Percentiles rank a stretch among this genome's conserved stretches.
Conservation (phyloP, 2,888 invertebrate genomes). For the Zygogramma bicolorata region DNA sequence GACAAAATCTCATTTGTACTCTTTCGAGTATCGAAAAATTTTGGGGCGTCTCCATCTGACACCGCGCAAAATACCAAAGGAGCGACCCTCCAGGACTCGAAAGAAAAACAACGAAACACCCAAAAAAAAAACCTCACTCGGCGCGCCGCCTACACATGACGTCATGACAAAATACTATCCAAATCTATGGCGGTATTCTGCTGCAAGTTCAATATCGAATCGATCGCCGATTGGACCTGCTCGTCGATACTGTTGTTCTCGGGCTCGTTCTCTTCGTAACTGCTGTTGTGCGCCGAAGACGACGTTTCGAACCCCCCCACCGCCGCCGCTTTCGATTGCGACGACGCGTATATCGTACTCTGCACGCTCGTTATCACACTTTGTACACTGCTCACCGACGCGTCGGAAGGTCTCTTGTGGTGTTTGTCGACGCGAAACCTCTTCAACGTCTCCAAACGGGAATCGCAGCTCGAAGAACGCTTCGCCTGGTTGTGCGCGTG, state of each 20-base stretch:
- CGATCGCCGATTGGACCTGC: conserved; percentile 84
- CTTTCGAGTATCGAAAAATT: too few relatives aligned
- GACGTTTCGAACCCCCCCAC: conserved; percentile 36
- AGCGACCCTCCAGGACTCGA: conserved; percentile 34
- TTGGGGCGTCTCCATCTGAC: background rate
- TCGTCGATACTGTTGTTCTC: conserved; percentile 76
- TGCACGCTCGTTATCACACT: conserved; percentile 49
- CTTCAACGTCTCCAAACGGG: conserved; percentile 63
- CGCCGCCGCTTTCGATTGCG: conserved; percentile 32
- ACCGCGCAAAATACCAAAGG: background rate
- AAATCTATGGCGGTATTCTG: conserved; percentile 63
- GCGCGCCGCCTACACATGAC: conserved; percentile 54
- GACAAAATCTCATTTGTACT: too few relatives aligned
- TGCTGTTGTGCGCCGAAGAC: conserved; percentile 42
- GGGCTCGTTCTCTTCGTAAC: conserved; percentile 55
- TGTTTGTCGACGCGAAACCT: conserved; percentile 66
- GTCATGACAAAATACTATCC: conserved; percentile 68
- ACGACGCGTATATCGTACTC: conserved; percentile 37
- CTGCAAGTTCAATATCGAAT: conserved; percentile 81
- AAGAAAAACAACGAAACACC: conserved; percentile 32
- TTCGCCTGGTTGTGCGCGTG: conserved; percentile 47
- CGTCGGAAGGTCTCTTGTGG: conserved; percentile 48
- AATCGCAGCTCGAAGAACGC: conserved; percentile 61
- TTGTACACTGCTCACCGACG: conserved; percentile 51
- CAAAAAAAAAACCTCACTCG: too few relatives aligned